phyloP scores from a whole-genome alignment of 2,888 invertebrate genomes.

The Cantharis rufa region DNA sequence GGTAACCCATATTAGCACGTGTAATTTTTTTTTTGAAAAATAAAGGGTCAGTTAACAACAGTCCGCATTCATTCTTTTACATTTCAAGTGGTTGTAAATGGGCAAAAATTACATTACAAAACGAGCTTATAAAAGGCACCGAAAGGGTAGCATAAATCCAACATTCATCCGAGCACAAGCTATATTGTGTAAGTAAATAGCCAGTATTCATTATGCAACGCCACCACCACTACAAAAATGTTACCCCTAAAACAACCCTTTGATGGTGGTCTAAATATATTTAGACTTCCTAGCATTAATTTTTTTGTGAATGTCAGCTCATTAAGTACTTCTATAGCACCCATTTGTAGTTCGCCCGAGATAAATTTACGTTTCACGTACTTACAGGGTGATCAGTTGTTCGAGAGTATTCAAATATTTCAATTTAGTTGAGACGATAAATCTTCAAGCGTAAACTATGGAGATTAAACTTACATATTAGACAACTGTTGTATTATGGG shows the following conservation, averaged over 20 bases:
- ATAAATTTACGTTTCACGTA: background rate
- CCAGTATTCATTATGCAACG: constrained; percentile 18
- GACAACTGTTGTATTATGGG: background rate
- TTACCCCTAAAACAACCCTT: constrained; percentile 6
- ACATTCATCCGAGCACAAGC: constrained; percentile 3
- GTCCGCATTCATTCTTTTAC: constrained; percentile 6
- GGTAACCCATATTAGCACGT: background rate
- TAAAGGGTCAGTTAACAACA: background rate
- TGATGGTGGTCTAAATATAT: constrained; percentile 5
- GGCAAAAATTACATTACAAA: constrained; percentile 17
- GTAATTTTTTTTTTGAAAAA: background rate
- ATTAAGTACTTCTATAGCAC: background rate
- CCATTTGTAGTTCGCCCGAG: background rate
- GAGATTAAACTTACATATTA: background rate
- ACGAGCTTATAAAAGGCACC: constrained; percentile 5
- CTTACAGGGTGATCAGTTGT: background rate
- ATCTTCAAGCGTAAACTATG: constrained; percentile 1
- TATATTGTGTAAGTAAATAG: constrained; percentile 22
- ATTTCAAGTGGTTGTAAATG: constrained; percentile 11
- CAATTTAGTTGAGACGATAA: background rate
- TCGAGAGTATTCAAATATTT: background rate
- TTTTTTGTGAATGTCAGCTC: background rate
- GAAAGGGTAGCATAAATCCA: constrained; percentile 23
- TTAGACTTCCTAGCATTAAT: background rate
- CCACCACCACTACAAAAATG: constrained; percentile 10